Percentiles rank a stretch among this genome's conserved stretches.
Conservation (phyloP, 2,797 vertebrate genomes). For the Megalops cyprinoides region DNA sequence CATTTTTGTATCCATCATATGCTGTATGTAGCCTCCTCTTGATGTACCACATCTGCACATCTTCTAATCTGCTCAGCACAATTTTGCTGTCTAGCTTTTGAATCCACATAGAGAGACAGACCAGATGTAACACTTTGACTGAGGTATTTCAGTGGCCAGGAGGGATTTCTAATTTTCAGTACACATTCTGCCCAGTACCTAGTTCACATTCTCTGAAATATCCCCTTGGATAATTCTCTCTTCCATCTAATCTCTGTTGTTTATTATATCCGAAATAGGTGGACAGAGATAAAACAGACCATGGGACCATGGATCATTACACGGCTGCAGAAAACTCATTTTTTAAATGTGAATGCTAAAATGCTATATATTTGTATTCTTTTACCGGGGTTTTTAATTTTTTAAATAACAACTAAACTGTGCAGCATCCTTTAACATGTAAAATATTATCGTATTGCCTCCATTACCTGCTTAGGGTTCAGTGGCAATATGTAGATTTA, state of each 20-base stretch:
- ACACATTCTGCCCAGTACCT: neutral
- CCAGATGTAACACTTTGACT: neutral
- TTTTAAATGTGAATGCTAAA: neutral
- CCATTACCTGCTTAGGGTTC: neutral
- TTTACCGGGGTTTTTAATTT: neutral
- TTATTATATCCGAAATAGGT: neutral
- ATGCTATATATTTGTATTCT: neutral
- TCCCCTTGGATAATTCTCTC: neutral
- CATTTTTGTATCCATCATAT: neutral
- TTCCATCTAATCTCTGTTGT: neutral
- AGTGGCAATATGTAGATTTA: neutral
- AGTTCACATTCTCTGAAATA: neutral
- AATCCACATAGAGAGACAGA: neutral
- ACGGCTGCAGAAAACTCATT: neutral
- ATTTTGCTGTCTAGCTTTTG: neutral
- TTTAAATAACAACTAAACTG: neutral
- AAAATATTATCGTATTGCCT: neutral
- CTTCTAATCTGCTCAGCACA: neutral
- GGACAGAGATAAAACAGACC: neutral
- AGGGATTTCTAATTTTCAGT: neutral
- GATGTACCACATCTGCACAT: neutral
- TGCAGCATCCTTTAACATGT: neutral
- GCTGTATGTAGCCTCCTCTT: conserved; percentile 7
- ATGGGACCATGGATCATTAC: neutral
- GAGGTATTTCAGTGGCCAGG: too few species aligned